Conservation (phyloP, 2,797 vertebrate genomes). For the Sebastiscus albofasciatus region DNA sequence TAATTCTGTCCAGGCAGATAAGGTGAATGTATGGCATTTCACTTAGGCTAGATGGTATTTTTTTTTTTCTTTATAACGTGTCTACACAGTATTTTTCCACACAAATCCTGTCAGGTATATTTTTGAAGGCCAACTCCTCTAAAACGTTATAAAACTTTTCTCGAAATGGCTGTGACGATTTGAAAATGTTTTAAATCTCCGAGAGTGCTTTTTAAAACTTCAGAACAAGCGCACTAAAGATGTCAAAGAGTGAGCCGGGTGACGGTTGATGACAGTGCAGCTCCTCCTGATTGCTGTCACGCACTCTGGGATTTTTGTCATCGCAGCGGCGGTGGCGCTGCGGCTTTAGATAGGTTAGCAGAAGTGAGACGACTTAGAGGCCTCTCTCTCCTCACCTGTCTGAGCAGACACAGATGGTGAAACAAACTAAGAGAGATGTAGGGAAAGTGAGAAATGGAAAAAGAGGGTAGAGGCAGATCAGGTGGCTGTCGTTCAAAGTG, state of each 20-base stretch:
- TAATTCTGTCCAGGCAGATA: not conserved
- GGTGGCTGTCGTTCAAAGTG: constrained; percentile 41
- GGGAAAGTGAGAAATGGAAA: constrained; percentile 7
- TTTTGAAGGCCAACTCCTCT: not conserved
- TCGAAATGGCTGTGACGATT: not conserved
- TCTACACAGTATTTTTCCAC: not conserved
- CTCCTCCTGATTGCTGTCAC: constrained; percentile 43
- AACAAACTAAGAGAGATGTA: not conserved
- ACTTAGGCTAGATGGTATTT: not conserved
- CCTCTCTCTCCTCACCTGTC: constrained; percentile 43
- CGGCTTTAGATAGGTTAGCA: constrained; percentile 41
- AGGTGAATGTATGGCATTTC: not conserved
- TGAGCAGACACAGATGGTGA: constrained; percentile 18
- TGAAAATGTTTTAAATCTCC: constrained; percentile 7
- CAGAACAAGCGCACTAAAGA: constrained; percentile 6
- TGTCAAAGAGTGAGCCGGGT: constrained; percentile 36
- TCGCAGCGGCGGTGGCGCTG: not conserved
- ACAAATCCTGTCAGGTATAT: not conserved
- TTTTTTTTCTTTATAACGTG: not conserved
- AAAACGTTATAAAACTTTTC: not conserved
- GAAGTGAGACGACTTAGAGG: constrained; percentile 13
- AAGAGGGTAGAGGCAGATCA: constrained; percentile 4
- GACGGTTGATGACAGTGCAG: constrained; percentile 34
- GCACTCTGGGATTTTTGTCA: constrained; percentile 39
- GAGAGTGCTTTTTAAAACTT: not conserved